Conservation (phyloP, 1,140 invertebrate species). For the Drosophila miranda region DNA sequence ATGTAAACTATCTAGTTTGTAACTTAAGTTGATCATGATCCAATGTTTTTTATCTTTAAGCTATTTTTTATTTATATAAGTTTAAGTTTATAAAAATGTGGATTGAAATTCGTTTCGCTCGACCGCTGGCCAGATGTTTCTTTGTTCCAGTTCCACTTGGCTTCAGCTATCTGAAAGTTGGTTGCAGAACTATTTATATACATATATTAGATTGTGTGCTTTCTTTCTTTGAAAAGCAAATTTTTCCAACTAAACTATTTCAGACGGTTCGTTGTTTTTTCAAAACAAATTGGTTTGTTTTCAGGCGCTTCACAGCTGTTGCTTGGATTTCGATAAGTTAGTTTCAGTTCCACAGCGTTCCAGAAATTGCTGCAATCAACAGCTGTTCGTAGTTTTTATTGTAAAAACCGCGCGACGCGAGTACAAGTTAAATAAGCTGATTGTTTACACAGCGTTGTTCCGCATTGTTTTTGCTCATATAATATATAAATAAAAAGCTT, state of each 20-base stretch:
- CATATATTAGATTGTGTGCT: too few relatives aligned
- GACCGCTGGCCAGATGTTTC: conserved; percentile 11
- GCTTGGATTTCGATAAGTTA: background rate
- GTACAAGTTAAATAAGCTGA: conserved; percentile 16
- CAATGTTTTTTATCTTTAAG: conserved; percentile 7
- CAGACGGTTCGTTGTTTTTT: too few relatives aligned
- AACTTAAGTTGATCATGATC: conserved; percentile 3
- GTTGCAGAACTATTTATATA: too few relatives aligned
- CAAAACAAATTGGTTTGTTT: background rate
- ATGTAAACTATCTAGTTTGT: conserved; percentile 30
- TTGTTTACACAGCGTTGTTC: conserved; percentile 26
- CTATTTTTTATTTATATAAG: conserved; percentile 3
- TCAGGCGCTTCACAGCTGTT: background rate
- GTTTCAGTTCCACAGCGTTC: conserved; percentile 3
- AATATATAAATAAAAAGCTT: conserved; percentile 38
- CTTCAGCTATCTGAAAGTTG: conserved; percentile 7
- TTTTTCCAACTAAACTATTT: too few relatives aligned
- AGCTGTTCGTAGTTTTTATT: conserved; percentile 34
- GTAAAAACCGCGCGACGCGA: background rate
- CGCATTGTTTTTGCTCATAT: conserved; percentile 18
- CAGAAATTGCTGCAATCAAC: background rate
- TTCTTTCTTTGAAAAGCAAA: too few relatives aligned
- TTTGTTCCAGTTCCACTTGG: conserved; percentile 16
- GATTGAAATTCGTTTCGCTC: conserved; percentile 1
- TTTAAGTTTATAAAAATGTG: background rate